phyloP scores from a whole-genome alignment of 2,888 invertebrate species.

The Troides oblongomaculatus region DNA sequence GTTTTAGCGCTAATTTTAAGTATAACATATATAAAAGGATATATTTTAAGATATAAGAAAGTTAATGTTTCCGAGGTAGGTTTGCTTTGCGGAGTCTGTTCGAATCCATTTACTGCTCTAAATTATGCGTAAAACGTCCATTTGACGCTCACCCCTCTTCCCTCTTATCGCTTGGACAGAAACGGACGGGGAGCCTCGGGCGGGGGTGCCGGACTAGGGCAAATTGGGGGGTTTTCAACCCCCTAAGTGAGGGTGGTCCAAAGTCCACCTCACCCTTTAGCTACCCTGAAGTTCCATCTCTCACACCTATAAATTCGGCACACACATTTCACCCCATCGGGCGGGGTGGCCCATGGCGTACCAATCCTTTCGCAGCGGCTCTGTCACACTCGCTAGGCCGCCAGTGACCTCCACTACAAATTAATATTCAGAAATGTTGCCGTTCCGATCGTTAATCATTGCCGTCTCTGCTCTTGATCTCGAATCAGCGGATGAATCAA shows the following conservation, averaged over 20 bases:
- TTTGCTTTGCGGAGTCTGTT: constrained; percentile 74
- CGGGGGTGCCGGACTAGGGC: constrained; percentile 79
- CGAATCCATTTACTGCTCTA: constrained; percentile 81
- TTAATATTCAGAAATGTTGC: constrained; percentile 79
- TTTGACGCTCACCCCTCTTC: constrained; percentile 79
- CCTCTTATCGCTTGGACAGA: constrained; percentile 80
- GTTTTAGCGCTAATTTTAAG: background rate
- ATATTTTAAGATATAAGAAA: background rate
- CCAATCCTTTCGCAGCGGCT: constrained; percentile 76
- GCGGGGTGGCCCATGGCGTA: constrained; percentile 67
- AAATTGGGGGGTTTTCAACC: constrained; percentile 71
- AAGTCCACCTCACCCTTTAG: constrained; percentile 80
- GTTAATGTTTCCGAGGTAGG: constrained; percentile 56
- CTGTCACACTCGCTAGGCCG: constrained; percentile 75
- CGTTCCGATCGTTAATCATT: constrained; percentile 76
- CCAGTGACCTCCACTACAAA: constrained; percentile 77
- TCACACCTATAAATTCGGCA: constrained; percentile 80
- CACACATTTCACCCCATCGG: constrained; percentile 77
- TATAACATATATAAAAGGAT: background rate
- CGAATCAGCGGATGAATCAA: constrained; percentile 28
- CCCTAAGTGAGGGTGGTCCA: constrained; percentile 74
- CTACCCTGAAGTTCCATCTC: constrained; percentile 80
- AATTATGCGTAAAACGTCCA: constrained; percentile 82
- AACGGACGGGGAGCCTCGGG: constrained; percentile 71
- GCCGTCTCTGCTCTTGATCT: constrained; percentile 61